Conservation (phyloP, 1,140 invertebrate species). For the Drosophila teissieri region DNA sequence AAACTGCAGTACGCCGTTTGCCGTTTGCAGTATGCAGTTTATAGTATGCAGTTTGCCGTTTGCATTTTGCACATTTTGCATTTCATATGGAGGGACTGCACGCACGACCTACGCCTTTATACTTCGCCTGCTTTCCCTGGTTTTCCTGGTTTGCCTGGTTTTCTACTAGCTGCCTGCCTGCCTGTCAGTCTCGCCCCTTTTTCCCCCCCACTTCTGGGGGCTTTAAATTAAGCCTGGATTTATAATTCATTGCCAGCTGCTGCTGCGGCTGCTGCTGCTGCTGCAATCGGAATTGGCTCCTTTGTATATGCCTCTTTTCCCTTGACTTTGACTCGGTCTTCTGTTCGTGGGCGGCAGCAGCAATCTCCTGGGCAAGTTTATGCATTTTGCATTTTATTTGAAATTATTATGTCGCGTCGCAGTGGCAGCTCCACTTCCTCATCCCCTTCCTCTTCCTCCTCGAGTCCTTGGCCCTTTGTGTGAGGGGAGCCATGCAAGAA, state of each 20-base stretch:
- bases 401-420: constrained; percentile 82
- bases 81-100: constrained; percentile 24
- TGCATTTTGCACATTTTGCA: constrained; percentile 44
- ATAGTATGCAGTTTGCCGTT: constrained; percentile 15
- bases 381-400: constrained; percentile 83
- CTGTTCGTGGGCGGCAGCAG: constrained; percentile 61
- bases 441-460: background rate
- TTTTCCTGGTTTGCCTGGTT: constrained; percentile 5
- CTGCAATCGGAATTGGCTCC: constrained; percentile 46
- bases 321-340: constrained; percentile 30
- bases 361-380: constrained; percentile 63
- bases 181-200: constrained; percentile 15
- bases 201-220: constrained; percentile 40
- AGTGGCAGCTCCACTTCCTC: constrained; percentile 20
- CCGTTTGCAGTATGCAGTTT: constrained; percentile 10
- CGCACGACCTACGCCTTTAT: constrained; percentile 56
- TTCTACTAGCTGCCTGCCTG: background rate
- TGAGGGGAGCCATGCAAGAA: constrained; percentile 38
- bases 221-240: constrained; percentile 83
- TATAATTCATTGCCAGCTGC: constrained; percentile 81
- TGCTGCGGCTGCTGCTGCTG: constrained; percentile 5
- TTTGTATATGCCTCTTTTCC: constrained; percentile 14
- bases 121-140: constrained; percentile 19
- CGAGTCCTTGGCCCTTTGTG: constrained; percentile 26
- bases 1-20: constrained; percentile 26